These are phyloP conservation scores for Hippoglossus stenolepis DNA, from an alignment of 2,113 vertebrate species.

Conservation along the genomic window DNA sequence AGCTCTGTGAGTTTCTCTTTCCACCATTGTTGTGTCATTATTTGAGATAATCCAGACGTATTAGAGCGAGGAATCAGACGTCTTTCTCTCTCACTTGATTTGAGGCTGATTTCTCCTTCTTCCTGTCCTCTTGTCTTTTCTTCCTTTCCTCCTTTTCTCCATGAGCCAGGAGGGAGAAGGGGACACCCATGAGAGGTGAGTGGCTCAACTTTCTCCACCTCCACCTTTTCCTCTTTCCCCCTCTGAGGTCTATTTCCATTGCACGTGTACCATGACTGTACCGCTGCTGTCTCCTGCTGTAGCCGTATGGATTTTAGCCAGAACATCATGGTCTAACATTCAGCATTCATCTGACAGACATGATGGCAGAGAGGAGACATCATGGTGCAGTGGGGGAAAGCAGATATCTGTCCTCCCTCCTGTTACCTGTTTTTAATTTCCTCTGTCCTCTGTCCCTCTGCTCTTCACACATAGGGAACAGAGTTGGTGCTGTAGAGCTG, in stretches of 20 bases:
- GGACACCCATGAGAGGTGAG: constrained; percentile 98
- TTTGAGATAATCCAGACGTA: not conserved
- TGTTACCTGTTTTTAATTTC: constrained; percentile 40
- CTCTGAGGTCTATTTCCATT: not conserved
- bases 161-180: constrained; percentile 92
- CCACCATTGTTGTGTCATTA: too few relatives aligned
- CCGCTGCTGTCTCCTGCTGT: not conserved
- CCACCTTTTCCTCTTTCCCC: constrained; percentile 21
- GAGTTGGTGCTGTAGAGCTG: not conserved
- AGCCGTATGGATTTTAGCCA: too few relatives aligned
- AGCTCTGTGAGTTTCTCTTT: too few relatives aligned
- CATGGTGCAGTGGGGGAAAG: not conserved
- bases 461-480: not conserved
- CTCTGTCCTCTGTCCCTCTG: constrained; percentile 6
- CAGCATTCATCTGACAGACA: not conserved
- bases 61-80: not conserved
- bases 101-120: constrained; percentile 42
- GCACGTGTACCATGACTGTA: not conserved
- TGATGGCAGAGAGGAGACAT: not conserved
- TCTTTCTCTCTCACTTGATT: constrained; percentile 24
- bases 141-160: constrained; percentile 58
- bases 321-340: not conserved
- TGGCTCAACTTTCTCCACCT: constrained; percentile 81
- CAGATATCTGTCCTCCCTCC: constrained; percentile 52
- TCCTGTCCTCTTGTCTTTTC: constrained; percentile 28